A percentile compares a stretch with the other conserved stretches of the same genome.
Conservation (phyloP, 2,797 vertebrate species). For the Microctenopoma lineatum region DNA sequence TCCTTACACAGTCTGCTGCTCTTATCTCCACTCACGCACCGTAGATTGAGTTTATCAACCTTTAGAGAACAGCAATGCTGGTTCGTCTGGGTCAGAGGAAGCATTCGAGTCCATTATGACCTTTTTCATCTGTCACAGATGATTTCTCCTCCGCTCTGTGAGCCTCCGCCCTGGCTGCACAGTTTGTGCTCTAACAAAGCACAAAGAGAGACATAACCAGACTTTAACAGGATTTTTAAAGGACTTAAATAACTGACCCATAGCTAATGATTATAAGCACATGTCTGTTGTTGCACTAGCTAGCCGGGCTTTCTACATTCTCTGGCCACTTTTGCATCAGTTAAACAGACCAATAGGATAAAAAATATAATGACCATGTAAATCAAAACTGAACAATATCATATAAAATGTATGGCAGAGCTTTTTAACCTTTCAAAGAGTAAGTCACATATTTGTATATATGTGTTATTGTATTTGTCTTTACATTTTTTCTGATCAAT, state of each 20-base stretch:
- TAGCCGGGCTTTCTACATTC: too few relatives aligned
- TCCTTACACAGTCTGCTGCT: conserved; percentile 29
- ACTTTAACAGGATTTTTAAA: too few relatives aligned
- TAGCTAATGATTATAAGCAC: too few relatives aligned
- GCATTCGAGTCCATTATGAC: conserved; percentile 31
- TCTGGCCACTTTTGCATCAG: too few relatives aligned
- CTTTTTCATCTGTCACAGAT: conserved; percentile 44
- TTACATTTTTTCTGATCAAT: too few relatives aligned
- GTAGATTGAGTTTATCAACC: conserved; percentile 43
- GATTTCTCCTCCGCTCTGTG: conserved; percentile 21
- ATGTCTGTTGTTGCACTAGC: too few relatives aligned
- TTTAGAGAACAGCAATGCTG: conserved; percentile 25
- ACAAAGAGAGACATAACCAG: not conserved
- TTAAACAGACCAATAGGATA: too few relatives aligned
- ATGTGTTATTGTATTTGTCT: too few relatives aligned
- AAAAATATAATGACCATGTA: not conserved
- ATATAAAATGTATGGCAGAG: not conserved
- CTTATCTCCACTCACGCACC: conserved; percentile 38
- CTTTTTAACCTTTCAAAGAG: too few relatives aligned
- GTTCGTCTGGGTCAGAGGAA: conserved; percentile 21
- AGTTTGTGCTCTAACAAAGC: not conserved
- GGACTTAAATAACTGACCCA: too few relatives aligned
- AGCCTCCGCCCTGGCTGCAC: not conserved
- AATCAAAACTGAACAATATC: not conserved
- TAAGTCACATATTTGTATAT: too few relatives aligned